phyloP scores from a whole-genome alignment of 2,888 invertebrate genomes.

The Rhagonycha fulva region DNA sequence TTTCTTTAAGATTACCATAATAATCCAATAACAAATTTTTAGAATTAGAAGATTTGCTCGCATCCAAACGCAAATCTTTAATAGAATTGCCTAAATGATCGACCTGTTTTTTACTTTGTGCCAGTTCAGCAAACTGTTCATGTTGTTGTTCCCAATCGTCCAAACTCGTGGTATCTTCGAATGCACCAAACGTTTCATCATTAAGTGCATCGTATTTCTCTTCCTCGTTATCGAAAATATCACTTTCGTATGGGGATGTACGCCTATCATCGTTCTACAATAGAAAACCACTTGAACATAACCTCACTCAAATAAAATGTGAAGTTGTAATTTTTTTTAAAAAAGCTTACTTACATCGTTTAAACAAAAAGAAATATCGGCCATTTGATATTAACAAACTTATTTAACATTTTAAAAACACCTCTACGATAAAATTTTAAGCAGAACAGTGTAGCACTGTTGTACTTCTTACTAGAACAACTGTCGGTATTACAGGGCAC shows the following conservation, averaged over 20 bases:
- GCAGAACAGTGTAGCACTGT: constrained; percentile 3
- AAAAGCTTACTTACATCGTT: constrained; percentile 64
- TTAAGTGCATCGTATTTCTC: constrained; percentile 91
- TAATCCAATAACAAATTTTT: not conserved
- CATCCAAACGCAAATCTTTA: not conserved
- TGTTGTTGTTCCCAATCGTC: constrained; percentile 78
- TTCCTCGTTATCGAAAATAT: constrained; percentile 65
- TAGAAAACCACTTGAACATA: constrained; percentile 20
- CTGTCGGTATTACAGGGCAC: not conserved
- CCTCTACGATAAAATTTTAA: constrained; percentile 9
- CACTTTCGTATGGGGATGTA: constrained; percentile 62
- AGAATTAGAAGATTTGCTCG: not conserved
- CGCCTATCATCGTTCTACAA: constrained; percentile 48
- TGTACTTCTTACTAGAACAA: constrained; percentile 7
- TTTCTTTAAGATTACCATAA: not conserved
- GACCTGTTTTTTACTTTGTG: constrained; percentile 56
- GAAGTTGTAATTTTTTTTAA: not conserved
- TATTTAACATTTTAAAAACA: constrained; percentile 40
- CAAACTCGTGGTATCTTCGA: constrained; percentile 58
- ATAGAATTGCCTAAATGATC: constrained; percentile 44
- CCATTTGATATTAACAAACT: constrained; percentile 63
- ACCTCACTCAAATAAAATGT: not conserved
- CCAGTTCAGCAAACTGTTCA: constrained; percentile 67
- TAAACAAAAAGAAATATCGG: constrained; percentile 87
- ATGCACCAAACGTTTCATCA: constrained; percentile 89